Evolutionary conservation across 2,797 vertebrate genomes (phyloP), one percentile per base, ranked within the genome.

Genomic region (Naso thynnoides): DNA sequence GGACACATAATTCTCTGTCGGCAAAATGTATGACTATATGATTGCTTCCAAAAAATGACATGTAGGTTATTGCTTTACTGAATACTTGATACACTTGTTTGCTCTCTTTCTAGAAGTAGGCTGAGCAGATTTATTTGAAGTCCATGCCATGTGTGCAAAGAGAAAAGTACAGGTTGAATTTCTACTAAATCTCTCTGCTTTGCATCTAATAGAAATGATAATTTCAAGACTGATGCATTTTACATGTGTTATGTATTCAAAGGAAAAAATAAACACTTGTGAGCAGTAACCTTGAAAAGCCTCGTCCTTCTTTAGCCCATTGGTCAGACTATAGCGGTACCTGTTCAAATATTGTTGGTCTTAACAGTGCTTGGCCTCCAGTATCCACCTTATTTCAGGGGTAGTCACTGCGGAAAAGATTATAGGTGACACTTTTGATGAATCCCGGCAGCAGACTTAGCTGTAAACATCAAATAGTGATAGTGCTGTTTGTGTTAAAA

Each of bases 41-140:
- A 39, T 29, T 27, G 24, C 42, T 71, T 76, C 15, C 27, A 29
- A 9, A 52, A 23, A 8, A 27, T 55, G 29, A 60, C 14, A 24
- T 36, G 15, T 23, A 68, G 45, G 8, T 44, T 60, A 23, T 19
- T 49, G 52, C 50, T 56, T 60, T 38, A 27, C 16, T 8, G 48
- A 27, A 52, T 38, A 27, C 16, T 8, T 42, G 23, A 52, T 38
- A 14, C 1, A 1, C 18, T n/a, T 14, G 16, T 65, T 63, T 54
- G 33, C 14, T 54, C 62, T 62, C 26, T 49, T 54, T 31, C 21
- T 55, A 14, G n/a, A n/a, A 24, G 13, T 21, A 57, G 49, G 13
- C 27, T 19, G 31, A 47, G 21, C 21, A 5, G 33, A 57, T 50
- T 53, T 6, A 33, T 66, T 31, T 42, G 23, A 65, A 27, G 50